Base-by-base conservation (phyloP, 2,888 invertebrate species). In the Notocelia uddmanniana region DNA sequence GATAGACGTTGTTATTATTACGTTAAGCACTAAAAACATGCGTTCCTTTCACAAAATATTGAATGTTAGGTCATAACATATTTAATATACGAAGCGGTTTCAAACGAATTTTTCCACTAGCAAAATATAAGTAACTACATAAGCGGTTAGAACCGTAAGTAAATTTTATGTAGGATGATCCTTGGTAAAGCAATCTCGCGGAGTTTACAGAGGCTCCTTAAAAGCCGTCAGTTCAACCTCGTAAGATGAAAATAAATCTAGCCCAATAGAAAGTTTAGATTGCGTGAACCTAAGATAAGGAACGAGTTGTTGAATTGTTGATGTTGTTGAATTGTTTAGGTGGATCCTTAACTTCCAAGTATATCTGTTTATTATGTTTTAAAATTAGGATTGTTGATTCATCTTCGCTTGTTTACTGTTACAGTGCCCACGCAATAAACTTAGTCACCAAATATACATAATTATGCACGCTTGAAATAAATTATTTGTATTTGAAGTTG, bases 151-250 rank as follows among this genome's bases (percentile, higher is more conserved):
- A 11, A 13, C 21, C 15, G 19, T 19, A 41, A 59, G 59, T 41
- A 21, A 59, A 34, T 34, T 58, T 58, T 58, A 34, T 34, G 57
- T 58, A 5, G 13, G 57, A 34, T 34, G 34, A 58, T 31, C 8
- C 31, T 31, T 23, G 21, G 31, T 26, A 21, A 67, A 48, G 19
- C 31, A 67, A 67, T 57, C 67, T 54, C 15, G 15, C 9, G 26
- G 19, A 48, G 31, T 58, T 48, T 58, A 31, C 48, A 48, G 57
- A 19, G 31, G 10, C 19, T 19, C 67, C n/a, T 31, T 48, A 48
- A 45, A 45, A 45, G 18, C 19, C 58, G 48, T 67, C 48, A 19
- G 34, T 48, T 5, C 45, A 34, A 67, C 45, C 34, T 48, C 19
- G 15, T 31, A 23, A 18, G 55, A 18, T 66, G 19, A 23, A 37